These are phyloP conservation scores for Trichonephila inaurata DNA, from an alignment of 1,140 invertebrate genomes.

Conservation along the genomic window DNA sequence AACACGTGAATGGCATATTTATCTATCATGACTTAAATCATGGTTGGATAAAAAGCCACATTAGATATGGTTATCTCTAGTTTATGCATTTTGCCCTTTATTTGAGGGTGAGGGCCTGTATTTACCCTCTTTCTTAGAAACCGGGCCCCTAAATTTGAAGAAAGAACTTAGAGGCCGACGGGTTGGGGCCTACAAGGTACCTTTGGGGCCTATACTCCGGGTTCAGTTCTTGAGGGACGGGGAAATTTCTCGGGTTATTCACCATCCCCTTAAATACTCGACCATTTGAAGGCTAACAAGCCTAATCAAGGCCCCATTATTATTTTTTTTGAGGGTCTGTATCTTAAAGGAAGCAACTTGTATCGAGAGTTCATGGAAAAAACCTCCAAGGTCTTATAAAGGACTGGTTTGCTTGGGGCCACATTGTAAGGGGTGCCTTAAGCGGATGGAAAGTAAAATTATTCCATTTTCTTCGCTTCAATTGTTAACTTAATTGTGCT, in stretches of 20 bases:
- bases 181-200: conserved; percentile 25
- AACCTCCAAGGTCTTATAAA: background rate
- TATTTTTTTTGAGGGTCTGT: background rate
- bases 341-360: background rate
- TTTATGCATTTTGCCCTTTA: background rate
- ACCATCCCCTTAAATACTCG: conserved; percentile 4
- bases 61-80: background rate
- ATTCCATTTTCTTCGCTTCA: no score
- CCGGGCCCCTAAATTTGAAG: background rate
- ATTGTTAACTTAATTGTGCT: no score
- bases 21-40: background rate
- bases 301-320: no score
- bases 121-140: background rate
- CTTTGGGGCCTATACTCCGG: background rate
- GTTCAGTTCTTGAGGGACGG: background rate
- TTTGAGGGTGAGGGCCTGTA: background rate
- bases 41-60: background rate
- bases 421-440: background rate
- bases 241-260: background rate
- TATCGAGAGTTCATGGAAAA: background rate
- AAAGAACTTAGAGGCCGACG: conserved; percentile 8
- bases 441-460: background rate
- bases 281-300: conserved; percentile 34
- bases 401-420: background rate
- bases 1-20: background rate